Base-by-base conservation (phyloP, 2,113 vertebrate genomes). In the Sylvilagus bachmani region DNA sequence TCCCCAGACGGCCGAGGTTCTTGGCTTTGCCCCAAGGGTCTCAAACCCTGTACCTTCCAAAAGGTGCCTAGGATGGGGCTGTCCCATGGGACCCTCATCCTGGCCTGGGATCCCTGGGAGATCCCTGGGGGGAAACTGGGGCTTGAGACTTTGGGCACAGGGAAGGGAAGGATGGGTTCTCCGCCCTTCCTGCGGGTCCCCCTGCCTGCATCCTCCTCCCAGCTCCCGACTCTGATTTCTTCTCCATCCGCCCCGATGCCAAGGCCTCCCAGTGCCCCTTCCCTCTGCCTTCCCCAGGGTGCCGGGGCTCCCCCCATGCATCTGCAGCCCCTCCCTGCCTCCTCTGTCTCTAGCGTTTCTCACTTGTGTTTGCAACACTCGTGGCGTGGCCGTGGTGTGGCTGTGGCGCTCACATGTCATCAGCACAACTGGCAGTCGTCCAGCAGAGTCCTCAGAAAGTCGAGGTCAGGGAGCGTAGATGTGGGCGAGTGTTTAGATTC, bases 321-420 rank as follows among this genome's bases (percentile, higher is more conserved):
- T 88, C 62, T 70, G n/a, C 55, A 36, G 77, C 71, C 66, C 22
- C 49, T 6, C 2, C 31, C 16, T 58, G 66, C 78, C 25, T 27
- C 81, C 36, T 73, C n/a, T 80, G 62, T 27, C 44, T 44, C 53
- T 86, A 62, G 82, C 82, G 81, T 81, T 69, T 31, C 31, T 77
- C 24, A 67, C 58, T 55, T 24, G 33, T 73, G 71, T 58, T 51
- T 66, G 6, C 53, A 49, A 25, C 33, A 25, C 69, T 11, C 13
- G 22, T 86, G 81, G 49, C 2, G 33, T 90, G 79, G 92, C 67
- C 19, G 78, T 94, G 71, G 70, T 2, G 9, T 53, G 21, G 33
- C 73, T 84, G 55, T 36, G 70, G 53, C 67, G 36, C 67, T 29
- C 10, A 55, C 62, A 53, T 96, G 73, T 92, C 89, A 85, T n/a